These are phyloP conservation scores for Temnothorax ravouxi DNA, from an alignment of 2,888 invertebrate genomes.

Conservation along the genomic window DNA sequence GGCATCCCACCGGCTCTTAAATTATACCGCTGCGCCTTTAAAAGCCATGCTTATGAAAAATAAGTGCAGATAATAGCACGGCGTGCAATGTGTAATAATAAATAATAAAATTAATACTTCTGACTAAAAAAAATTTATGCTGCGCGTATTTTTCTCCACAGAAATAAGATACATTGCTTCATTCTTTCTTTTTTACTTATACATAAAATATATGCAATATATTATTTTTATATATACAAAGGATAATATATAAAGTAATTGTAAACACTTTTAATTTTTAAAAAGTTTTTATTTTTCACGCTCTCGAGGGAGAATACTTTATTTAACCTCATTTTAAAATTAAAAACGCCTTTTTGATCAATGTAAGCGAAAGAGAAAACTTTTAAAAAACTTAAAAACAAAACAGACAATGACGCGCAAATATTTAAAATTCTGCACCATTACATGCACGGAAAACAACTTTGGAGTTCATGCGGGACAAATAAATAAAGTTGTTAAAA, in stretches of 20 bases:
- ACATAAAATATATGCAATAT: not conserved
- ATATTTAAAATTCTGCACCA: not conserved
- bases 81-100: no score
- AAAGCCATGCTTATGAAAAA: constrained; percentile 66
- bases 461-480: not conserved
- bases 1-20: constrained; percentile 70
- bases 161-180: not conserved
- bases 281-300: not conserved
- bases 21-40: constrained; percentile 72
- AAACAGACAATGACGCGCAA: no score
- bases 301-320: not conserved
- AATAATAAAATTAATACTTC: constrained; percentile 57
- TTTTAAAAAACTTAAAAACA: no score
- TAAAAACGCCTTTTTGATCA: not conserved
- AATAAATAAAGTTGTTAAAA: not conserved
- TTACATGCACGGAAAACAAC: not conserved
- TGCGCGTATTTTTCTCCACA: not conserved
- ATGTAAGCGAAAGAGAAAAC: not conserved
- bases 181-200: not conserved
- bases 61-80: constrained; percentile 56
- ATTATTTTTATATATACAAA: not conserved
- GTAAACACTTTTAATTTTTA: not conserved
- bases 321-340: not conserved
- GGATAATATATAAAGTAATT: not conserved
- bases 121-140: constrained; percentile 9